Conservation (phyloP, 2,888 invertebrate species). For the Nephrotoma flavescens region DNA sequence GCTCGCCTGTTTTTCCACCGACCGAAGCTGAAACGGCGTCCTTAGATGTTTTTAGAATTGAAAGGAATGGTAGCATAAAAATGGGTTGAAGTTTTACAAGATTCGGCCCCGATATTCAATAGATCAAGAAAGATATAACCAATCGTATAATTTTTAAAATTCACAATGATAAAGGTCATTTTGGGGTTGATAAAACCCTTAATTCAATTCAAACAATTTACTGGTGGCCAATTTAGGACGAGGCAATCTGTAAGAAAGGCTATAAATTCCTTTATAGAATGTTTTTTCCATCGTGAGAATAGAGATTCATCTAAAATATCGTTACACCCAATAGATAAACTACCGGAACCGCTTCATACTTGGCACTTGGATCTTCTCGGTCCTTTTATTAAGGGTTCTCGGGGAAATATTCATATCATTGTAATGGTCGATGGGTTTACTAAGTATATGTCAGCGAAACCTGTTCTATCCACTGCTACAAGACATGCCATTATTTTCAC, state of each 20-base stretch:
- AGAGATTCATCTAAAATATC: background rate
- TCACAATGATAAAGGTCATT: too few species aligned
- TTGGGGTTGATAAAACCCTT: too few species aligned
- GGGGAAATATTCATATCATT: background rate
- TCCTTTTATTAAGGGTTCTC: background rate
- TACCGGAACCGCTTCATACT: too few species aligned
- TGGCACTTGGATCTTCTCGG: background rate
- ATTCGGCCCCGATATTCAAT: background rate
- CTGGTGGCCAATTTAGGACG: too few species aligned
- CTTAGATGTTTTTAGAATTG: background rate
- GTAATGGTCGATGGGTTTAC: too few species aligned
- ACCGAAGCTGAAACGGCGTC: background rate
- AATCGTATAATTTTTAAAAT: too few species aligned
- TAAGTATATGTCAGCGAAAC: background rate
- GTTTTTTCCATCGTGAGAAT: background rate
- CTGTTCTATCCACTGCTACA: background rate
- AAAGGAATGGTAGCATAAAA: background rate
- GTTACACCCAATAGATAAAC: background rate
- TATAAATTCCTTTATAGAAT: background rate
- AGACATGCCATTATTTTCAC: background rate
- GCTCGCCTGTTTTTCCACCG: background rate
- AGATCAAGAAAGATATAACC: background rate
- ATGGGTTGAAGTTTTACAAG: too few species aligned
- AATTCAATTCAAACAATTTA: too few species aligned
- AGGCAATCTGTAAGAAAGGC: too few species aligned